Conservation (phyloP, 2,113 vertebrate genomes). For the Petromus typicus region DNA sequence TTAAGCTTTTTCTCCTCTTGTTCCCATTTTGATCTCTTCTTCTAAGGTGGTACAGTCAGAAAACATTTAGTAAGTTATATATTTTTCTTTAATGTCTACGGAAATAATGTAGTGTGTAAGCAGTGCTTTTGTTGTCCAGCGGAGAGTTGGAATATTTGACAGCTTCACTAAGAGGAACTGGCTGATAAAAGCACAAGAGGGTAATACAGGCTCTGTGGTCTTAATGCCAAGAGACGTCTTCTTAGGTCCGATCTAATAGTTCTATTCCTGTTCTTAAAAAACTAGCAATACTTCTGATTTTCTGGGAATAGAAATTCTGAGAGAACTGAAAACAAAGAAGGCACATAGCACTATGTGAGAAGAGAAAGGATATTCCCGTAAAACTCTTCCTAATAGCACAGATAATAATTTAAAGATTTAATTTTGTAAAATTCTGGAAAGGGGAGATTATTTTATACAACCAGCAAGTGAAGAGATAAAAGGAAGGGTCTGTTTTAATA, state of each 20-base stretch:
- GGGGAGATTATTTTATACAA: constrained; percentile 6
- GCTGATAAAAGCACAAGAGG: not conserved
- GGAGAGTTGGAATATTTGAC: not conserved
- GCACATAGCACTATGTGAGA: not conserved
- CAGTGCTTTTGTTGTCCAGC: not conserved
- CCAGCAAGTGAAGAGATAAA: not conserved
- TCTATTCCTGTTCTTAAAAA: not conserved
- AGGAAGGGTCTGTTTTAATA: not conserved
- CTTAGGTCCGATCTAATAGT: not conserved
- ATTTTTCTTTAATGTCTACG: not conserved
- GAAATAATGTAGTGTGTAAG: not conserved
- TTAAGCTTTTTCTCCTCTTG: not conserved
- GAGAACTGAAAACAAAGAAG: not conserved
- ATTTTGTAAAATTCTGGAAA: not conserved
- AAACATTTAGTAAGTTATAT: not conserved
- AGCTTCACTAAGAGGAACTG: not conserved
- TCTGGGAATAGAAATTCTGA: not conserved
- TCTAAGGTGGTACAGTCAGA: not conserved
- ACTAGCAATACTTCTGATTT: not conserved
- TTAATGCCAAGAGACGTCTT: not conserved
- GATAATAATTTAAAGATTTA: not conserved
- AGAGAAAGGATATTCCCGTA: not conserved
- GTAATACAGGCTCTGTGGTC: not conserved
- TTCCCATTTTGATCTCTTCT: not conserved
- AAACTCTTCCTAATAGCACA: not conserved